These are phyloP conservation scores for Chrysina gloriosa DNA, from an alignment of 2,888 invertebrate genomes.

Conservation along the genomic window DNA sequence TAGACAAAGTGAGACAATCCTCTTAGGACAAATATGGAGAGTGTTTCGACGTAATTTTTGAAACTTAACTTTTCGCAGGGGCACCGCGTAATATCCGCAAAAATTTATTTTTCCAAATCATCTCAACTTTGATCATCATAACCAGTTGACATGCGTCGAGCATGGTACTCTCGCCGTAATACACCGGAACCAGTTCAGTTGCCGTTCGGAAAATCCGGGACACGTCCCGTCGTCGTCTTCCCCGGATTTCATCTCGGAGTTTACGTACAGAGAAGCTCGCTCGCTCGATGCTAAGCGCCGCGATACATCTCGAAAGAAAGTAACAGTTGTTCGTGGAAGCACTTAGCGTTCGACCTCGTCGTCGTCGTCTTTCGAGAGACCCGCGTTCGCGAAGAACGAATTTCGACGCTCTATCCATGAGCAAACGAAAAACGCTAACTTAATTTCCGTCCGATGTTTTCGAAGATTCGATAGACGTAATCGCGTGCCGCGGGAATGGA, in stretches of 20 bases:
- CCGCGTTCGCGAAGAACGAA: neutral
- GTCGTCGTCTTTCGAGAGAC: neutral
- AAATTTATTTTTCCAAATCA: slow-evolving; percentile 10
- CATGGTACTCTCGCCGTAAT: slow-evolving; percentile 46
- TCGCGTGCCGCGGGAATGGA: neutral
- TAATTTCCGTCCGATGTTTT: too few species aligned
- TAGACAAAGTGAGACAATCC: too few species aligned
- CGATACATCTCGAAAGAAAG: neutral
- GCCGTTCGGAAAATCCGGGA: slow-evolving; percentile 41
- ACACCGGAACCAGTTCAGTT: slow-evolving; percentile 36
- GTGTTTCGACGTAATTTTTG: too few species aligned
- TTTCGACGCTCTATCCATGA: neutral
- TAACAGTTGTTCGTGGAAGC: neutral
- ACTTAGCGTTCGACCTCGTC: neutral
- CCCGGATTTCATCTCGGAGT: slow-evolving; percentile 31
- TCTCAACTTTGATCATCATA: slow-evolving; percentile 15
- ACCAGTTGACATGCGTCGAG: slow-evolving; percentile 44
- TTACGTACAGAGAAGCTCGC: slow-evolving; percentile 26
- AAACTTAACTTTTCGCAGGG: too few species aligned
- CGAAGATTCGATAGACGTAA: neutral
- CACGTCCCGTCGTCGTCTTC: slow-evolving; percentile 2
- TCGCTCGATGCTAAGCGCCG: neutral
- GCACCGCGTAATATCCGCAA: neutral
- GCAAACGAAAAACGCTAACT: neutral
- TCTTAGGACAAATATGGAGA: too few species aligned